Conservation (phyloP, 2,888 invertebrate genomes). For the Nephrotoma flavescens region DNA sequence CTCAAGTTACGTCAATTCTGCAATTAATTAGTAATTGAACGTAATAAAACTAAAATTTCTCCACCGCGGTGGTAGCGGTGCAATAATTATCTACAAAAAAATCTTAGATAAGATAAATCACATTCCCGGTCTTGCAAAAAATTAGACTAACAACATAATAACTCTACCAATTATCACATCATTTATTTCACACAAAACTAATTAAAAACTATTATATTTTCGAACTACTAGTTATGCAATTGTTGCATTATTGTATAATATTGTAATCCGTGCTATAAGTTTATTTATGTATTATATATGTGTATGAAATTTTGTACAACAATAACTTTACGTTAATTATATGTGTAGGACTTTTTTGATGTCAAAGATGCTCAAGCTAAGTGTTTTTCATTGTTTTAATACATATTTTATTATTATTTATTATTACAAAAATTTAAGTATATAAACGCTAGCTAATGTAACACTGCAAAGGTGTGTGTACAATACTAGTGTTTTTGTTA, state of each 20-base stretch:
- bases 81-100: not conserved
- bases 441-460: too few species aligned
- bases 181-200: not conserved
- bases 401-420: too few species aligned
- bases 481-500: too few species aligned
- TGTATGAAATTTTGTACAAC: not conserved
- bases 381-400: too few species aligned
- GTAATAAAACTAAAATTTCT: too few species aligned
- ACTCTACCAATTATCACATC: not conserved
- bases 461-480: too few species aligned
- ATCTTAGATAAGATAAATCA: not conserved
- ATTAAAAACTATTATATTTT: not conserved
- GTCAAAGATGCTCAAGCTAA: too few species aligned
- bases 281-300: not conserved
- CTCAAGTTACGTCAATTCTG: too few species aligned
- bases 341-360: too few species aligned
- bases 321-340: conserved; percentile 8
- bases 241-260: not conserved
- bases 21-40: too few species aligned
- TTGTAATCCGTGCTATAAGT: not conserved
- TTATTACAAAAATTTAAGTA: too few species aligned
- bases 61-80: not conserved
- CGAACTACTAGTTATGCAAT: not conserved
- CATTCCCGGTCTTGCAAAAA: not conserved
- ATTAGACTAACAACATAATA: not conserved